Evolutionary conservation across 2,113 vertebrate genomes (phyloP), one percentile per base, ranked within the genome.

Genomic region (Ammodytes marinus): DNA sequence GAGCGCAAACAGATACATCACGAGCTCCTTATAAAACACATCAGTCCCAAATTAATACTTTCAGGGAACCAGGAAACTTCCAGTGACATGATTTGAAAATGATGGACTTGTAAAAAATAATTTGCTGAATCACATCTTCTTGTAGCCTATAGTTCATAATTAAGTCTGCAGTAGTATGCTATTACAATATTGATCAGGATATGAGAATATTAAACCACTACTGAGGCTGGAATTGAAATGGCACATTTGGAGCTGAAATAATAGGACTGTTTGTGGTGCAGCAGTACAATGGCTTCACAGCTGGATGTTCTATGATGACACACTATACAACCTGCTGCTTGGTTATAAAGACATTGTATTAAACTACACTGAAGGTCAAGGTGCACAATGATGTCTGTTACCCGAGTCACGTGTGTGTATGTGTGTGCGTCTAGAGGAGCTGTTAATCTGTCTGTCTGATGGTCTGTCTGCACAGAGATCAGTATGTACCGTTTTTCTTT

Each of bases 371-470:
- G 19, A n/a, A 69, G 61, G 59, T 65, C 61, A 71, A 5, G 14
- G 57, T 50, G 39, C 15, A 40, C 37, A 14, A 14, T 45, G 53
- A 35, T 64, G 40, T 37, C 66, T 54, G 52, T 55, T 46, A 60
- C 53, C 40, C 46, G 40, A 50, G 59, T 53, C 19, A 43, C 53
- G 14, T 50, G 47, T 60, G 59, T 46, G 5, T 53, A n/a, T 70
- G 46, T 12, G 63, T n/a, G 45, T 17, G 37, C 6, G 14, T 68
- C 19, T 78, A 1, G 42, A 43, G 53, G 17, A 37, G 37, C 2
- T 4, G 27, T 54, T 91, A 82, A 88, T 82, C 78, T 80, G 65
- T 27, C 6, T 3, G 58, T 76, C 68, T 79, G 77, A 74, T 42
- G 37, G 67, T 68, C 42, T 4, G 68, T 79, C 57, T 82, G 85